Evolutionary conservation across 2,888 invertebrate species (phyloP).

Genomic region (Petrolisthes cinctipes): DNA sequence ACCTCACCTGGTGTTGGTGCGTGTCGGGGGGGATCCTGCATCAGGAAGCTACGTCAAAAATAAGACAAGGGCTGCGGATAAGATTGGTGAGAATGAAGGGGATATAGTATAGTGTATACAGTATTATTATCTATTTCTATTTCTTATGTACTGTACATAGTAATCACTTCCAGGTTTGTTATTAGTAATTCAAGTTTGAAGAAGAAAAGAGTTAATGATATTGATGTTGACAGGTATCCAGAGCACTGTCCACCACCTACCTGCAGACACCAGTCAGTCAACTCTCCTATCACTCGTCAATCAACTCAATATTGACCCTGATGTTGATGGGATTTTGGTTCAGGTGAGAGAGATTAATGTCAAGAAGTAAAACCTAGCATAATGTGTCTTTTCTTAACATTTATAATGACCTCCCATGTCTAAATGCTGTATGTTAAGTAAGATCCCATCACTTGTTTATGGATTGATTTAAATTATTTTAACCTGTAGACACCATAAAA

Average conservation of each 20-base stretch:
- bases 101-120: background rate
- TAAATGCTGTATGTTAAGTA: no score
- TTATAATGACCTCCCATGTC: no score
- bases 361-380: no score
- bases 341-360: slow-evolving; percentile 72
- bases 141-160: background rate
- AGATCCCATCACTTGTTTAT: no score
- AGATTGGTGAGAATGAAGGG: slow-evolving; percentile 33
- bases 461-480: no score
- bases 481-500: no score
- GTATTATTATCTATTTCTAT: background rate
- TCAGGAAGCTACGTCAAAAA: slow-evolving; percentile 53
- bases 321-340: slow-evolving; percentile 85
- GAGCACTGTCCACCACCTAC: slow-evolving; percentile 50
- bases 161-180: no score
- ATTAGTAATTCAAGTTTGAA: no score
- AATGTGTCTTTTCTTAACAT: no score
- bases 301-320: slow-evolving; percentile 77
- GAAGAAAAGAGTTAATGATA: no score
- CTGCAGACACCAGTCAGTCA: slow-evolving; percentile 49
- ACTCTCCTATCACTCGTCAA: slow-evolving; percentile 38
- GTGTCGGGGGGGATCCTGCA: slow-evolving; percentile 48
- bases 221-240: slow-evolving; percentile 32
- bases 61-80: slow-evolving; percentile 51
- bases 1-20: slow-evolving; percentile 49